Base-by-base conservation (phyloP, 2,113 vertebrate species). In the Macrotus californicus region DNA sequence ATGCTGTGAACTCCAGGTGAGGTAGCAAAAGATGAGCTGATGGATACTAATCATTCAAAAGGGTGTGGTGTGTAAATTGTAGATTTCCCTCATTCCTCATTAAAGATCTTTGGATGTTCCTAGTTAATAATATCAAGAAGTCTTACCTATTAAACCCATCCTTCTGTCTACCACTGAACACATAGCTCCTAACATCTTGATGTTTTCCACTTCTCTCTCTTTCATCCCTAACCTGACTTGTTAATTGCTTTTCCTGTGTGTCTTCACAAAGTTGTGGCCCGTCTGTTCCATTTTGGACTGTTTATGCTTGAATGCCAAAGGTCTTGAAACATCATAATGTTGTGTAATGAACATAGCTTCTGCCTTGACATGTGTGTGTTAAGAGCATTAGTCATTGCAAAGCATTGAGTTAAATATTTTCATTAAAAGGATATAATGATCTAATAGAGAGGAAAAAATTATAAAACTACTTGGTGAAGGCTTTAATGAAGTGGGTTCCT, bases 331-430 rank as follows among this genome's bases (percentile, higher is more conserved):
- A 96, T 95, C 89, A n/a, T 92, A 69, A 89, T 87, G 75, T 97
- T 97, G 97, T 97, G 96, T 96, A 97, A 97, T 94, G 90, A 96
- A 96, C 93, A 70, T 96, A 94, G 92, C 95, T 96, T 96, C 94
- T 97, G 96, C 95, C 96, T 95, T 97, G 95, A 95, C 96, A 89
- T 96, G 95, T 97, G 97, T 95, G 93, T 95, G 86, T 94, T 93
- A 91, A 93, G 82, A 94, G 59, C 75, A 76, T 97, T 96, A 97
- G 96, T 97, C 97, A 97, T 76, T 76, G 96, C 89, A 80, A 95
- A 95, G 77, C 80, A 97, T 80, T 87, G 95, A 97, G 93, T 97
- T 97, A 96, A 96, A 94, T 94, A 94, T 96, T 96, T 96, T 97
- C 91, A 96, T 89, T 97, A 95, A 97, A 96, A 96, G 86, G 82